Evolutionary conservation across 2,797 vertebrate species (phyloP), one percentile per base, ranked within the genome.

Genomic region (Cheirogaleus major): DNA sequence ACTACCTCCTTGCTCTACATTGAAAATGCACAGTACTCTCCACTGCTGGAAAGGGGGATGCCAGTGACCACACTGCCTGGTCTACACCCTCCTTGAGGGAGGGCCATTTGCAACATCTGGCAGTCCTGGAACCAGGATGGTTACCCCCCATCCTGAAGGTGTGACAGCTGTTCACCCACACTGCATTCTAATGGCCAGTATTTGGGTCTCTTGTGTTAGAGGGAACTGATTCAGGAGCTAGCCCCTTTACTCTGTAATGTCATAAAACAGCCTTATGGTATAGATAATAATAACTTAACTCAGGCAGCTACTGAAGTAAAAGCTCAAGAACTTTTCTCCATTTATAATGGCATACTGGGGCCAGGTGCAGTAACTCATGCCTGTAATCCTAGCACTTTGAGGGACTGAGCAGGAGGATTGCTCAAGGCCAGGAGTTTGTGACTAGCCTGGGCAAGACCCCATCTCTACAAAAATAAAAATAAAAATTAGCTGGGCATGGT

Each of bases 301-400:
- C 50, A 90, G 61, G 41, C 50, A 82, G 23, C 55, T 76, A 14
- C 67, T 73, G n/a, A 95, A 81, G 57, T 73, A 73, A 92, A 97
- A 92, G 50, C 35, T 95, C 35, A 55, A 95, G 61, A 88, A 75
- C 59, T 79, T 95, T 57, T 91, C 63, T 95, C 41, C 17, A 23
- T 72, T 97, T 59, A 59, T 63, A 38, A 23, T 55, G 41, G 27
- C 13, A 23, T 72, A 8, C 6, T 65, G 32, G 61, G 63, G 63
- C 63, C 63, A 65, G 32, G 15, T 65, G 32, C 15, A 3, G 63
- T 65, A 32, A 65, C 15, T n/a, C 32, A n/a, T 8, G 15, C 63
- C 63, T 65, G 32, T 65, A 65, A 65, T 65, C 63, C 63, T 17
- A 65, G 63, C 32, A 65, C 63, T 65, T n/a, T 18, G 32, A 32